Evolutionary conservation across 2,888 invertebrate genomes (phyloP).

Genomic region (Heliothis peltigera): DNA sequence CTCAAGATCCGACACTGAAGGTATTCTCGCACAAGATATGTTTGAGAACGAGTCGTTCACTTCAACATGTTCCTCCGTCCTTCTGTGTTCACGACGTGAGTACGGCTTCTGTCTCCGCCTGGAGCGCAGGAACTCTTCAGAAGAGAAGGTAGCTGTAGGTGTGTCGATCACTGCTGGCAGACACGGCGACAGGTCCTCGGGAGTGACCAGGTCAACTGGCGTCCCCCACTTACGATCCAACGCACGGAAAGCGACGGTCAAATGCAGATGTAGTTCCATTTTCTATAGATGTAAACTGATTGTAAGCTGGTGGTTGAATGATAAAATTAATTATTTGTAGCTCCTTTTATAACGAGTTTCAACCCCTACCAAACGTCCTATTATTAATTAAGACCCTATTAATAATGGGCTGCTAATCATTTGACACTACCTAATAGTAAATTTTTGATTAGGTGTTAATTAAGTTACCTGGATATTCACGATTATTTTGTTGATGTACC

Average conservation of each 20-base stretch:
- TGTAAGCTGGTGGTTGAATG: not conserved
- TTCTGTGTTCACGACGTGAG: conserved; percentile 56
- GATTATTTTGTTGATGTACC: not conserved
- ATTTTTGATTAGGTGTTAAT: conserved; percentile 7
- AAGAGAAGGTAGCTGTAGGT: conserved; percentile 73
- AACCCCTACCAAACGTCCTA: conserved; percentile 12
- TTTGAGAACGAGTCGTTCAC: conserved; percentile 69
- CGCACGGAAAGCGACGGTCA: conserved; percentile 74
- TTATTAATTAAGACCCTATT: conserved; percentile 5
- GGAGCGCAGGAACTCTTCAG: conserved; percentile 72
- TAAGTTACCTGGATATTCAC: not conserved
- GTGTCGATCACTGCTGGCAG: conserved; percentile 69
- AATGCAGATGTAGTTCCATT: conserved; percentile 79
- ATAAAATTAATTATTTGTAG: not conserved
- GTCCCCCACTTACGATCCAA: conserved; percentile 78
- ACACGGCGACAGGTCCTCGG: conserved; percentile 62
- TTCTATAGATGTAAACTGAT: conserved; percentile 17
- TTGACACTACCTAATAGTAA: not conserved
- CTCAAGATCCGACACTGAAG: conserved; percentile 57
- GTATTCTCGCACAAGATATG: conserved; percentile 69
- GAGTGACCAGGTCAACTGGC: conserved; percentile 72
- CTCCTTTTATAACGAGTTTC: conserved; percentile 31
- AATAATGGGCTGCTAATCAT: conserved; percentile 21
- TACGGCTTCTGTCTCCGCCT: conserved; percentile 66
- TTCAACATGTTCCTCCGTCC: conserved; percentile 52